These are phyloP conservation scores for Chloromyia formosa DNA, from an alignment of 2,888 invertebrate genomes.

Conservation along the genomic window DNA sequence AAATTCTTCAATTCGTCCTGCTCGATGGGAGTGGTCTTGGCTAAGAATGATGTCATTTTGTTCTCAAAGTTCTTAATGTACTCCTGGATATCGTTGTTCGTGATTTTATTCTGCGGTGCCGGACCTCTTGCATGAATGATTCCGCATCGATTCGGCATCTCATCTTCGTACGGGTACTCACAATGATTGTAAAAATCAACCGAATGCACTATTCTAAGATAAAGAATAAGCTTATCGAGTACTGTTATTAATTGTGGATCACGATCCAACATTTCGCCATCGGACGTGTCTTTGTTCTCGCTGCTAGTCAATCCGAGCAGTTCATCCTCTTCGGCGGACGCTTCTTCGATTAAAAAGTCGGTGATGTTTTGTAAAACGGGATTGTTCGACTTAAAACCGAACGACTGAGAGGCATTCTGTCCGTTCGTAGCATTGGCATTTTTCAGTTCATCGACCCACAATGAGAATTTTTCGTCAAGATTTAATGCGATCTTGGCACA, in stretches of 20 bases:
- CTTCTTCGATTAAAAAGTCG: constrained; percentile 97
- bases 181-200: constrained; percentile 99
- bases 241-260: constrained; percentile 79
- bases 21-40: constrained; percentile 76
- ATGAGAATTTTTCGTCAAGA: constrained; percentile 82
- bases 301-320: constrained; percentile 73
- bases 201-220: constrained; percentile 95
- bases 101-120: constrained; percentile 81
- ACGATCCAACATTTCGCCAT: constrained; percentile 71
- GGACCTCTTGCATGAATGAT: constrained; percentile 97
- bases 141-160: constrained; percentile 99
- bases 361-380: constrained; percentile 96
- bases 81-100: constrained; percentile 68
- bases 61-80: constrained; percentile 82
- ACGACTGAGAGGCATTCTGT: constrained; percentile 55
- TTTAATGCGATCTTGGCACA: constrained; percentile 92
- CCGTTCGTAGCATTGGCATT: constrained; percentile 49
- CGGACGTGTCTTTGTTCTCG: constrained; percentile 64
- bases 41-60: constrained; percentile 90
- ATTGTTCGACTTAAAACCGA: constrained; percentile 84
- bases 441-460: constrained; percentile 69
- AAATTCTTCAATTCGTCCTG: constrained; percentile 83
- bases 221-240: constrained; percentile 83
- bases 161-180: constrained; percentile 99
- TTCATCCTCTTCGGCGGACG: constrained; percentile 98